These are phyloP conservation scores for Aurelia coerulea DNA, from an alignment of 30 jellyfish, hydroid and myxozoan species.

Conservation along the genomic window DNA sequence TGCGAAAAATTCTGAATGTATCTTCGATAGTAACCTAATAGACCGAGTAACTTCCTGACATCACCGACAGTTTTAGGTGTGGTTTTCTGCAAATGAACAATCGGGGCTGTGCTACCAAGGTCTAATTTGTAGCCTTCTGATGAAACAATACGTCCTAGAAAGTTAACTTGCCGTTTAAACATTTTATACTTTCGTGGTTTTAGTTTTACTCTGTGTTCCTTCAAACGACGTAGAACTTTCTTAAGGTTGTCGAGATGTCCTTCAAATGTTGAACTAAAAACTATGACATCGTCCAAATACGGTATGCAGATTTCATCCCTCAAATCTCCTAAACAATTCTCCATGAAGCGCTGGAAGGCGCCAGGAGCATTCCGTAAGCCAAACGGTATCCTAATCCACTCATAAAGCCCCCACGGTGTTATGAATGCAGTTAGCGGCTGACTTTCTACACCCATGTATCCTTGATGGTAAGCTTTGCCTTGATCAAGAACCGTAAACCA, in stretches of 20 bases:
- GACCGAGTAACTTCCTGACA: slow-evolving; percentile 38
- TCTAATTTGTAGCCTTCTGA: slow-evolving; percentile 50
- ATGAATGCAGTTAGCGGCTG: slow-evolving; percentile 50
- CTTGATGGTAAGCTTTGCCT: slow-evolving; percentile 73
- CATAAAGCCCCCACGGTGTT: slow-evolving; percentile 80
- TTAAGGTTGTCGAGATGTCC: slow-evolving; percentile 29
- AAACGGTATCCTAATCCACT: slow-evolving; percentile 63
- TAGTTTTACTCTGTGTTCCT: slow-evolving; percentile 31
- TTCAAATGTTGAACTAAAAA: background rate
- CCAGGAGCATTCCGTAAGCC: slow-evolving; percentile 65
- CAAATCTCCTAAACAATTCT: slow-evolving; percentile 20
- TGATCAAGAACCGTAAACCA: slow-evolving; percentile 74
- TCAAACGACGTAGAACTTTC: slow-evolving; percentile 3
- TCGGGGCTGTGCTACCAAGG: slow-evolving; percentile 17
- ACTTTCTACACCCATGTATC: slow-evolving; percentile 35
- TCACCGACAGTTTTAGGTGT: slow-evolving; percentile 50
- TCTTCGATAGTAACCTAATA: slow-evolving; percentile 38
- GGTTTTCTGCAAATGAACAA: slow-evolving; percentile 5
- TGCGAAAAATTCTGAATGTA: slow-evolving; percentile 32
- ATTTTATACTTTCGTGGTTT: slow-evolving; percentile 27
- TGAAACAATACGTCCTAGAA: slow-evolving; percentile 36
- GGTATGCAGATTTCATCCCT: slow-evolving; percentile 48
- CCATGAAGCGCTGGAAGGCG: slow-evolving; percentile 63
- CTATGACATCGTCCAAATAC: slow-evolving; percentile 56
- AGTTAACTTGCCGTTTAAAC: slow-evolving; percentile 9